A percentile compares a stretch with the other conserved stretches of the same genome.
Conservation (phyloP, 2,888 invertebrate genomes). For the Ectemnius lituratus region DNA sequence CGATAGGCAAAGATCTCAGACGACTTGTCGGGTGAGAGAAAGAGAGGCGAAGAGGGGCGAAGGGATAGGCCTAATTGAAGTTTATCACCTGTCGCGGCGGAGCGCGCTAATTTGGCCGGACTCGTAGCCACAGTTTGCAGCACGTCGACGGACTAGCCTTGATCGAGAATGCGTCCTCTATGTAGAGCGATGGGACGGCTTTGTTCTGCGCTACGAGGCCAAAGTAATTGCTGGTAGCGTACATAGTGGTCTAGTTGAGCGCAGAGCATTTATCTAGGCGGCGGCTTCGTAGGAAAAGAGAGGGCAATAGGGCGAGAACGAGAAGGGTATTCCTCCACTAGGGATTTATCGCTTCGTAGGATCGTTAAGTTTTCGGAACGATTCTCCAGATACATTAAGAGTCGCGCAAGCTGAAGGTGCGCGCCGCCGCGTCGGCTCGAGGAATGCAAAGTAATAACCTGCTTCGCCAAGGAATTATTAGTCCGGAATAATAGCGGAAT, state of each 20-base stretch:
- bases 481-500: too few relatives aligned
- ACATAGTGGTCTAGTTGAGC: not conserved
- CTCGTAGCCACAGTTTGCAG: constrained; percentile 2
- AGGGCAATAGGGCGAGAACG: too few relatives aligned
- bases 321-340: not conserved
- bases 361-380: constrained; percentile 16
- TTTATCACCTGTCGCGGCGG: constrained; percentile 53
- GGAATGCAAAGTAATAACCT: constrained; percentile 1
- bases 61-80: constrained; percentile 53
- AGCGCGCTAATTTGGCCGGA: constrained; percentile 28
- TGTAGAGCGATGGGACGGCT: not conserved
- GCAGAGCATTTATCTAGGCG: not conserved
- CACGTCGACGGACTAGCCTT: constrained; percentile 20
- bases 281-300: not conserved
- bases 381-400: constrained; percentile 8
- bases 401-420: not conserved
- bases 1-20: constrained; percentile 29
- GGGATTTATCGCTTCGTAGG: constrained; percentile 8
- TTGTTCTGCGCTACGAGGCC: not conserved
- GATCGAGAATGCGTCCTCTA: constrained; percentile 9
- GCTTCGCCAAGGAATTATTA: not conserved
- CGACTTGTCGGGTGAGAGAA: constrained; percentile 18
- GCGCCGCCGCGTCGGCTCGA: not conserved
- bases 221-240: constrained; percentile 2
- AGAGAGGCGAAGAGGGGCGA: constrained; percentile 1